phyloP scores from a whole-genome alignment of 2,113 vertebrate species.

The Gorsachius goisagi region DNA sequence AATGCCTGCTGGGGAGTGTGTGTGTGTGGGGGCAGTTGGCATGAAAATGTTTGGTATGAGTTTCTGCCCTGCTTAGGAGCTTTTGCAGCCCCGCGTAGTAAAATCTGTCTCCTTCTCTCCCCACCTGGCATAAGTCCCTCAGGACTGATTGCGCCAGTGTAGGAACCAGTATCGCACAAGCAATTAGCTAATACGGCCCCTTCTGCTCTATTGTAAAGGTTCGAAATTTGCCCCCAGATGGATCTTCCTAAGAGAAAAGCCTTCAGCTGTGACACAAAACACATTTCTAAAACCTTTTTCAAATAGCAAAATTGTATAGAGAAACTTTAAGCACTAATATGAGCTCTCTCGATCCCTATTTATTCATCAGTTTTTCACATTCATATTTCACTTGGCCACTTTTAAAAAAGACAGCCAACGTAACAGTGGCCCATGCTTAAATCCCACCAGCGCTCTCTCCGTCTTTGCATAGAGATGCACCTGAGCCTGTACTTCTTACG shows the following conservation, averaged over 20 bases:
- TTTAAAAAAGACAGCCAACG: not conserved
- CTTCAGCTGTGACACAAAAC: not conserved
- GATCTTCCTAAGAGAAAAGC: not conserved
- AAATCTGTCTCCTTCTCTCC: constrained; percentile 44
- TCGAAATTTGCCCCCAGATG: not conserved
- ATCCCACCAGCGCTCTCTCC: not conserved
- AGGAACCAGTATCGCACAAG: not conserved
- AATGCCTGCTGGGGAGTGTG: not conserved
- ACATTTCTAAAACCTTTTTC: not conserved
- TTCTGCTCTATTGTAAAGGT: not conserved
- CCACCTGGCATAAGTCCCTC: constrained; percentile 60
- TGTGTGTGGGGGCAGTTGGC: not conserved
- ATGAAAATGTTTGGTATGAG: constrained; percentile 12
- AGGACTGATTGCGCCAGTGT: not conserved
- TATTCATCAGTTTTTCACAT: not conserved
- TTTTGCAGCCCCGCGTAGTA: not conserved
- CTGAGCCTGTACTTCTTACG: not conserved
- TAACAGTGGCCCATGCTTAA: not conserved
- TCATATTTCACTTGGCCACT: not conserved
- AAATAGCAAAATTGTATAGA: not conserved
- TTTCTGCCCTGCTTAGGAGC: constrained; percentile 43
- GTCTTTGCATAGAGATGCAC: not conserved
- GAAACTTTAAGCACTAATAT: not conserved
- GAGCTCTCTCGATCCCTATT: not conserved
- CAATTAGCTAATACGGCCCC: constrained; percentile 29